Conservation (phyloP, 2,113 vertebrate species). For the Xiphias gladius region DNA sequence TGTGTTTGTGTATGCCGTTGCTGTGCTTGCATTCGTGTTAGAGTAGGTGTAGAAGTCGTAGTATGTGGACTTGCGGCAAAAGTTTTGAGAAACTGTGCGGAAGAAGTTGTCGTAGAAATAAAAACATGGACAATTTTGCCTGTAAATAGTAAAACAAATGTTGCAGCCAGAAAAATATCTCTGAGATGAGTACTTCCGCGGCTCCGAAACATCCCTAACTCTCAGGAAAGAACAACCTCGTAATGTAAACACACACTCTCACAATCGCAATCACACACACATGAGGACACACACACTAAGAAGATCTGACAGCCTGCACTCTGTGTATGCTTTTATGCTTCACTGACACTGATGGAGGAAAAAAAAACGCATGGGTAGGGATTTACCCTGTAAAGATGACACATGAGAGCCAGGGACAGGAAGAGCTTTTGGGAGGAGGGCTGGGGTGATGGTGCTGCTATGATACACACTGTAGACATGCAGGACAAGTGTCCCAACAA, state of each 20-base stretch:
- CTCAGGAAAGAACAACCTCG: constrained; percentile 64
- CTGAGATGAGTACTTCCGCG: constrained; percentile 65
- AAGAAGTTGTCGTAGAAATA: constrained; percentile 42
- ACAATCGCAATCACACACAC: constrained; percentile 29
- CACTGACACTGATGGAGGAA: constrained; percentile 60
- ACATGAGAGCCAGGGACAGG: constrained; percentile 70
- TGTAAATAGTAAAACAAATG: constrained; percentile 71
- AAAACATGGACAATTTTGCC: constrained; percentile 35
- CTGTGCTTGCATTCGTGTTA: constrained; percentile 20
- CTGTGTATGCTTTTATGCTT: constrained; percentile 73
- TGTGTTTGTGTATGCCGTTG: constrained; percentile 14
- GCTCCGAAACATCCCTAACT: constrained; percentile 61
- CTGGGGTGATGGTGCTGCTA: constrained; percentile 30
- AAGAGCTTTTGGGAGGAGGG: constrained; percentile 66
- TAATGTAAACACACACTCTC: constrained; percentile 48
- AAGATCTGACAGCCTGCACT: constrained; percentile 75
- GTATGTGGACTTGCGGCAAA: constrained; percentile 23
- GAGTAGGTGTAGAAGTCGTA: constrained; percentile 3
- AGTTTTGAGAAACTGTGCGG: constrained; percentile 42
- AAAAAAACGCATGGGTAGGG: constrained; percentile 50
- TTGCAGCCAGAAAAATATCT: constrained; percentile 60
- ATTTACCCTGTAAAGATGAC: constrained; percentile 77
- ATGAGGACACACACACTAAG: constrained; percentile 58
- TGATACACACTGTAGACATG: constrained; percentile 80
- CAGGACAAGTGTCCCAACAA: constrained; percentile 72